Evolutionary conservation across 2,888 invertebrate species (phyloP), one percentile per base, ranked within the genome.

Genomic region (Rhagonycha lutea): DNA sequence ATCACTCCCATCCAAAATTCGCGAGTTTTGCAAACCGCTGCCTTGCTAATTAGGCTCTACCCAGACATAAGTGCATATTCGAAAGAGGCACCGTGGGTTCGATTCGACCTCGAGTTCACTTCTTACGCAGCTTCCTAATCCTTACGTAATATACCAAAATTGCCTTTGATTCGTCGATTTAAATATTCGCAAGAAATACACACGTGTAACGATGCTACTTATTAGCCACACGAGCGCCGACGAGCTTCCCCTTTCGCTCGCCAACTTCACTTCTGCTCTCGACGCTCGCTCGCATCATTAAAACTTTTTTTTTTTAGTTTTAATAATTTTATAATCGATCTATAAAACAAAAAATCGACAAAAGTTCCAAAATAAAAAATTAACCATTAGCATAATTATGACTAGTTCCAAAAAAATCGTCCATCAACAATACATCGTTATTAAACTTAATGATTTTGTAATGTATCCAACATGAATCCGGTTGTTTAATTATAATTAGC

Each of bases 1-100:
- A 76, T 76, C 74, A 76, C 74, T 78, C 78, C 75, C 75, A 78
- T 78, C 73, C 78, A 47, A 75, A 79, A 79, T 74, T 79, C 75
- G 79, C 79, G 72, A 75, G 74, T 77, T 79, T 74, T 76, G 78
- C 78, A 73, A 78, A 75, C 73, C 69, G 62, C 69, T 72, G 76
- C 75, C 67, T 69, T 68, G 78, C 26, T 74, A 78, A 78, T 76
- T 78, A 76, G 71, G 67, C 77, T 69, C 68, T 68, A 76, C 76
- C 71, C 72, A 75, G 78, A 76, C 75, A 76, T 70, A 75, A 74
- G 73, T 76, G 76, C 76, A 76, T 76, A 68, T 65, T 67, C 47
- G 67, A 61, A 70, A 63, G 73, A 70, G 76, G 76, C 76, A 71
- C 76, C 76, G 73, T 73, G 76, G 76, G 76, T 72, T 63, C 63